Evolutionary conservation across 2,888 invertebrate species (phyloP).

Genomic region (Limnephilus rhombicus): DNA sequence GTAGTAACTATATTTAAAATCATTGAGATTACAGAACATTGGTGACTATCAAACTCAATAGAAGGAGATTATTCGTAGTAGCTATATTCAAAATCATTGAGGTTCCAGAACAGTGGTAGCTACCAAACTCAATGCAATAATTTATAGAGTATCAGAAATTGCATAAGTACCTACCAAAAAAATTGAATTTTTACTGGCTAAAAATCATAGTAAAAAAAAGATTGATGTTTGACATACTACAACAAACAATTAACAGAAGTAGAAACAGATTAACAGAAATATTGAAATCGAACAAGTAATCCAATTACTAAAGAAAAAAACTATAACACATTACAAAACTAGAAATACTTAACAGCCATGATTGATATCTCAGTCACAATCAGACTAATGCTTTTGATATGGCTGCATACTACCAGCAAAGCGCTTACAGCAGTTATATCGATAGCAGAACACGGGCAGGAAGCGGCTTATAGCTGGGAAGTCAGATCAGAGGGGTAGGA

Average conservation of each 20-base stretch:
- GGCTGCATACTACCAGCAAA: neutral
- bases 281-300: neutral
- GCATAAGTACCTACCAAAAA: too few species aligned
- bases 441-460: neutral
- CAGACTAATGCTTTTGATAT: neutral
- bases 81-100: too few species aligned
- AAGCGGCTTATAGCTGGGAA: neutral
- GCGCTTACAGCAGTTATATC: neutral
- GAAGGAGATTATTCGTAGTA: too few species aligned
- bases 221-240: neutral
- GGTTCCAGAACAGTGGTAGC: too few species aligned
- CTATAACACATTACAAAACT: neutral
- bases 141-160: too few species aligned
- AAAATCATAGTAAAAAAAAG: too few species aligned
- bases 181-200: too few species aligned
- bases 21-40: too few species aligned
- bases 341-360: neutral
- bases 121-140: too few species aligned
- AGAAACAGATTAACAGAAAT: neutral
- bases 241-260: neutral
- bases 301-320: neutral
- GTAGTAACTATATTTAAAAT: too few species aligned
- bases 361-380: conserved; percentile 3
- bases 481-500: conserved; percentile 1
- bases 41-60: too few species aligned